phyloP scores from a whole-genome alignment of 2,888 invertebrate genomes.

The Prenolepis imparis region DNA sequence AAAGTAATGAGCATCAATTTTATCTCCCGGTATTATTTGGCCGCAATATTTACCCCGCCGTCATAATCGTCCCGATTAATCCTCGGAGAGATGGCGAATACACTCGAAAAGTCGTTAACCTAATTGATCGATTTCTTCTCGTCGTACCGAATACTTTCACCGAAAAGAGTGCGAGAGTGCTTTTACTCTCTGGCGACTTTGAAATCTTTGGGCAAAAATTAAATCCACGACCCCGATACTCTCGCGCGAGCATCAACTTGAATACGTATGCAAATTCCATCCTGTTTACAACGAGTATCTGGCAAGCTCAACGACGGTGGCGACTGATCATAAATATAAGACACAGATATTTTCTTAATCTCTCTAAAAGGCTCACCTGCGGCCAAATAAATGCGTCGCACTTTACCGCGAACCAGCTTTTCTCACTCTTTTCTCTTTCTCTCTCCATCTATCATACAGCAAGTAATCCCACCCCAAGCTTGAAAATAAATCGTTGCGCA shows the following conservation, averaged over 20 bases:
- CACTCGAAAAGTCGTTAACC: constrained; percentile 54
- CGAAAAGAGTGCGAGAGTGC: constrained; percentile 59
- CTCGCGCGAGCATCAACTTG: constrained; percentile 73
- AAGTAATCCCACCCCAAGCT: constrained; percentile 24
- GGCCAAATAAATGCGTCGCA: constrained; percentile 32
- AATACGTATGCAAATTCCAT: constrained; percentile 83
- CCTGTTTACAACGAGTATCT: constrained; percentile 81
- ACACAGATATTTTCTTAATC: constrained; percentile 80
- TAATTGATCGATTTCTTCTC: constrained; percentile 38
- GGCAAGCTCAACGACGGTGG: constrained; percentile 68
- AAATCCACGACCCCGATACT: constrained; percentile 68
- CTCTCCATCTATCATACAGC: neutral
- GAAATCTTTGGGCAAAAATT: constrained; percentile 49
- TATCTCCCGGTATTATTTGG: neutral
- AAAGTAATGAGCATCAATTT: constrained; percentile 38
- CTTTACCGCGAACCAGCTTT: constrained; percentile 26
- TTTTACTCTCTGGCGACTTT: constrained; percentile 50
- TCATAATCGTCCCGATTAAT: constrained; percentile 45
- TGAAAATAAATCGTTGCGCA: constrained; percentile 46
- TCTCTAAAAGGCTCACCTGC: constrained; percentile 70
- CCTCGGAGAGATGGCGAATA: neutral
- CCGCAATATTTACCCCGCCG: constrained; percentile 19
- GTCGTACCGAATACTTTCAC: constrained; percentile 62
- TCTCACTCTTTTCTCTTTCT: neutral
- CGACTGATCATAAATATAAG: constrained; percentile 68